A percentile compares a stretch with the other conserved stretches of the same genome.
phyloP scores from a whole-genome alignment of 2,888 invertebrate species.

The Chymomyza fuscimana region DNA sequence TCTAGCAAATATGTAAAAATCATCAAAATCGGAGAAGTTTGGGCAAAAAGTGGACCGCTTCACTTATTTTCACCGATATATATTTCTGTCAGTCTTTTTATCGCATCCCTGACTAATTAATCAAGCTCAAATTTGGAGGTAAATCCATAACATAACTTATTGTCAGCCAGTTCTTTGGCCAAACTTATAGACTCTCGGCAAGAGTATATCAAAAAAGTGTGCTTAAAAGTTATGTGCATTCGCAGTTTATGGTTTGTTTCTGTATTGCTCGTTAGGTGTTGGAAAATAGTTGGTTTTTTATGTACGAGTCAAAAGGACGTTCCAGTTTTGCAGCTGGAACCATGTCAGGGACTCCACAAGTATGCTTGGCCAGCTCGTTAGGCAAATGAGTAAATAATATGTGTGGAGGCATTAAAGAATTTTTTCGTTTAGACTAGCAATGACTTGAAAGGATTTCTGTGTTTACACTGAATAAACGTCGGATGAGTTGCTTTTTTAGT shows the following conservation, averaged over 20 bases:
- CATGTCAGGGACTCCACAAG: constrained; percentile 52
- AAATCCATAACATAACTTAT: no score
- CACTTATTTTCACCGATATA: no score
- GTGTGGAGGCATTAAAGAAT: background rate
- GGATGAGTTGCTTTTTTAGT: background rate
- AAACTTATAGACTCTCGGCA: background rate
- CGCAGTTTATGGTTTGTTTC: constrained; percentile 43
- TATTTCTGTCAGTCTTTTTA: no score
- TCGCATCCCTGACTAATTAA: no score
- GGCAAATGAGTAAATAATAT: constrained; percentile 24
- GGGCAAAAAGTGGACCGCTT: no score
- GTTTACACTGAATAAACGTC: background rate
- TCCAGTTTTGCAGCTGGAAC: constrained; percentile 51
- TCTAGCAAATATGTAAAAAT: no score
- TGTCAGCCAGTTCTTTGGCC: no score
- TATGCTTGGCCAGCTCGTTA: constrained; percentile 53
- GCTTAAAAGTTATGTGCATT: constrained; percentile 25
- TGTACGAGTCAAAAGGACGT: constrained; percentile 33
- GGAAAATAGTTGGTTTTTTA: background rate
- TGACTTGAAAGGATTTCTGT: background rate
- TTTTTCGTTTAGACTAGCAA: background rate
- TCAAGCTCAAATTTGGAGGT: no score
- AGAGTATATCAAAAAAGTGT: constrained; percentile 29
- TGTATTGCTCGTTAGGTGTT: constrained; percentile 58
- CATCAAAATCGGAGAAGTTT: no score